Evolutionary conservation across 2,797 vertebrate species (phyloP), one percentile per base, ranked within the genome.

Genomic region (Etheostoma perlongum): DNA sequence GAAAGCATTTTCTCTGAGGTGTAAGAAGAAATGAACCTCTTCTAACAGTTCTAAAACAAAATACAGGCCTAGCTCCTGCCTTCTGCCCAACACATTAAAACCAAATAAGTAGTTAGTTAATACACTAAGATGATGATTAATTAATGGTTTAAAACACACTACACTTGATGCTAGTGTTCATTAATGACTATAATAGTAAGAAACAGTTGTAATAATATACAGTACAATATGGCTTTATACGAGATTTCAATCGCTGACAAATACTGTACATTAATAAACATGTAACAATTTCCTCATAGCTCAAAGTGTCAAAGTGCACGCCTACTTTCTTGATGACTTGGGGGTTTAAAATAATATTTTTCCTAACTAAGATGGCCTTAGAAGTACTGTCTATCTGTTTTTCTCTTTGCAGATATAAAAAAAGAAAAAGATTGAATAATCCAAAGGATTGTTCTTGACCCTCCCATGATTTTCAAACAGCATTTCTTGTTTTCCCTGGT

Each of bases 401-500:
- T 82, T 81, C 60, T 83, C 77, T 85, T 84, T 82, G 55, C 67
- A 77, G 60, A 49, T 58, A 63, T 27, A 23, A 67, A n/a, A 10
- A 25, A 21, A 12, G 33, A 18, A 33, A 60, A 48, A 72, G 67
- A 66, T 44, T 60, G 60, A 81, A 55, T 72, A 44, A 65, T 72
- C 72, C 74, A 78, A 71, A 84, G 78, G 74, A 86, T 87, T 88
- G 88, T 88, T 86, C 87, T 87, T 88, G 88, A 87, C 87, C 92
- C 74, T 87, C 63, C 76, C 87, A 84, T 87, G 83, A 86, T 91
- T 93, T 92, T 90, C 83, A 89, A 87, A 86, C 64, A 33, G 72
- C 81, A 85, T 91, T 91, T 83, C 90, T 88, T 89, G 85, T 91
- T 88, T 81, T 91, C 91, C 90, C 89, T 52, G 8, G 86, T 88